Base-by-base conservation (phyloP, 2,797 vertebrate species). In the Myotis vivesi region DNA sequence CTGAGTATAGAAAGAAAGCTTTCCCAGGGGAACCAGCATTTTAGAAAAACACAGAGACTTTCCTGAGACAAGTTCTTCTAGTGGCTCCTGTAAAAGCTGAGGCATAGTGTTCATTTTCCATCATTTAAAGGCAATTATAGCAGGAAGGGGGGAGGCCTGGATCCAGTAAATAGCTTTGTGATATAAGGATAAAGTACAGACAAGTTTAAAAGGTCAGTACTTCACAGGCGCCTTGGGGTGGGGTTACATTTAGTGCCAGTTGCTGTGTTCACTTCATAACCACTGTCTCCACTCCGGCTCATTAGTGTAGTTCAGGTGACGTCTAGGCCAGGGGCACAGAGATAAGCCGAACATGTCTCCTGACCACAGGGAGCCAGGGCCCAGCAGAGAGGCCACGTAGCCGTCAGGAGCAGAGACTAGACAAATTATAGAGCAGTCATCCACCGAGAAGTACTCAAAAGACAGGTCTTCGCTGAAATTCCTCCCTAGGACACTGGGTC, bases 141-240 rank as follows among this genome's bases (percentile, higher is more conserved):
- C 49, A 41, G 19, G 17, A 77, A 53, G 7, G 3, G 2, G 23
- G 41, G 72, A 73, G 38, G 17, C 28, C 69, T 49, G 36, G 25
- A 5, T 75, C 33, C 77, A 20, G 66, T 20, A 53, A 68, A 79
- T 17, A 53, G 30, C 30, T 77, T 46, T 89, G 64, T 12, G 23
- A 38, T 68, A 9, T 12, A 44, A 87, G 59, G 17, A 77, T 53
- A 33, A 79, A 73, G 66, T 55, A 2, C 36, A 84, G 82, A 53
- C 75, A 59, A 81, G 19, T 30, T 57, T 87, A 49, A 96, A 90
- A 51, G 6, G 71, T 83, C 68, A 79, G 77, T 44, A 72, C 49
- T 15, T 87, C 5, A 55, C 64, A 82, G 76, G 51, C 57, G 6
- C 44, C 28, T 66, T 53, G 41, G 62, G 22, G 5, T 3, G 30